Base-by-base conservation (phyloP, 2,888 invertebrate genomes). In the Coelinius sp. region DNA sequence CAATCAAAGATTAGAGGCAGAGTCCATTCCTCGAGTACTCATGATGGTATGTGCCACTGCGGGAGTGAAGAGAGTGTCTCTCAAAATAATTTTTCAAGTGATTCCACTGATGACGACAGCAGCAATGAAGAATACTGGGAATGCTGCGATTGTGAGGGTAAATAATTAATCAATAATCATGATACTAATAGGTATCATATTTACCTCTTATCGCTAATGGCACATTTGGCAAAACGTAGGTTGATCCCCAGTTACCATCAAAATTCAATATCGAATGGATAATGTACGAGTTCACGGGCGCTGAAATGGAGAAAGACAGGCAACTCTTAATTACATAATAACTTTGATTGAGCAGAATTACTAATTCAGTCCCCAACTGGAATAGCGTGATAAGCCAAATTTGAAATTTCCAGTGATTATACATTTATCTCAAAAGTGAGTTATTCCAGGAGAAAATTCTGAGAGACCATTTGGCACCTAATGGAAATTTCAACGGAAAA, bases 201-300 rank as follows among this genome's bases (percentile, higher is more conserved):
- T 46, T 46, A n/a, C n/a, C n/a, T n/a, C n/a, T n/a, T n/a, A n/a
- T n/a, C n/a, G n/a, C n/a, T n/a, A n/a, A n/a, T n/a, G n/a, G n/a
- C n/a, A n/a, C n/a, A n/a, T n/a, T n/a, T n/a, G n/a, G n/a, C n/a
- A n/a, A n/a, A n/a, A n/a, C n/a, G n/a, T n/a, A 46, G 17, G 3
- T 46, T 46, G 4, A 17, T 46, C 14, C 7, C n/a, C n/a, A n/a
- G n/a, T n/a, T n/a, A n/a, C 17, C 22, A 10, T 86, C 86, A 90
- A 78, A 87, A 90, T 2, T 88, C 83, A 38, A 85, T 86, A 22
- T 84, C 82, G 79, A 91, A 91, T 0, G 91, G 91, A 74, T 89
- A 90, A 75, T 90, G 86, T 73, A 85, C 88, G 77, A 90, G 90
- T 0, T 87, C 81, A 59, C 89, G 88, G 0, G 89, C 86, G 80